Percentiles rank a stretch among this genome's conserved stretches.
These are phyloP conservation scores for Sardina pilchardus DNA, from an alignment of 2,113 vertebrate species.

Conservation along the genomic window DNA sequence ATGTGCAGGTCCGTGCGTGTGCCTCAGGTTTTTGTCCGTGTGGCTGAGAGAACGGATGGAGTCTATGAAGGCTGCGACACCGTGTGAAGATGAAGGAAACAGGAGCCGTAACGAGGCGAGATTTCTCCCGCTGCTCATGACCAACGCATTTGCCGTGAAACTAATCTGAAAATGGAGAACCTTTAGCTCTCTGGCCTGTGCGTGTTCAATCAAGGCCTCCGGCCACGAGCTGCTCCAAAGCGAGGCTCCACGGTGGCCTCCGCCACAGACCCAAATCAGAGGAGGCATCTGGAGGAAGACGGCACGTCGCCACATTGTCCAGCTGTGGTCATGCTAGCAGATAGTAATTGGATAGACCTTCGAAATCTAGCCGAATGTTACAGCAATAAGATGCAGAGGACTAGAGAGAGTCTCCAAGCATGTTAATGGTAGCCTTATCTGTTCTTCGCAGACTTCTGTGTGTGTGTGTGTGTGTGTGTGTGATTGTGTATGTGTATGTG, in stretches of 20 bases:
- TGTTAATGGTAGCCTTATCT: conserved; percentile 48
- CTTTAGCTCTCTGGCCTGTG: background rate
- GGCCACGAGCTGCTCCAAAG: background rate
- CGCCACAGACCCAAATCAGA: background rate
- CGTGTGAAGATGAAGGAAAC: background rate
- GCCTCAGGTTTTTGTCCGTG: background rate
- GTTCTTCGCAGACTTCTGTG: conserved; percentile 39
- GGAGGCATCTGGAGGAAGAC: background rate
- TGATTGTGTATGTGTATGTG: background rate
- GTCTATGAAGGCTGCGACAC: background rate
- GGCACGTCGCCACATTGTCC: background rate
- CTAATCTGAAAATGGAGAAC: background rate
- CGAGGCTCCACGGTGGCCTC: background rate
- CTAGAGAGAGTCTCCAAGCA: conserved; percentile 29
- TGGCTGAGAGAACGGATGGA: background rate
- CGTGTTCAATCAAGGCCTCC: background rate
- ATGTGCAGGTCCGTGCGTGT: background rate
- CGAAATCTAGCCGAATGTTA: conserved; percentile 46
- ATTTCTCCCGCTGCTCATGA: background rate
- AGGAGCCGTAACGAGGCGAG: background rate
- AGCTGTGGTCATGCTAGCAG: conserved; percentile 34
- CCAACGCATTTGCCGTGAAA: background rate
- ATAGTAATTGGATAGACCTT: conserved; percentile 46
- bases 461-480: background rate
- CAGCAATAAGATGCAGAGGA: conserved; percentile 41